Evolutionary conservation across 1,140 invertebrate genomes (phyloP), one percentile per base, ranked within the genome.

Genomic region (Listronotus bonariensis): DNA sequence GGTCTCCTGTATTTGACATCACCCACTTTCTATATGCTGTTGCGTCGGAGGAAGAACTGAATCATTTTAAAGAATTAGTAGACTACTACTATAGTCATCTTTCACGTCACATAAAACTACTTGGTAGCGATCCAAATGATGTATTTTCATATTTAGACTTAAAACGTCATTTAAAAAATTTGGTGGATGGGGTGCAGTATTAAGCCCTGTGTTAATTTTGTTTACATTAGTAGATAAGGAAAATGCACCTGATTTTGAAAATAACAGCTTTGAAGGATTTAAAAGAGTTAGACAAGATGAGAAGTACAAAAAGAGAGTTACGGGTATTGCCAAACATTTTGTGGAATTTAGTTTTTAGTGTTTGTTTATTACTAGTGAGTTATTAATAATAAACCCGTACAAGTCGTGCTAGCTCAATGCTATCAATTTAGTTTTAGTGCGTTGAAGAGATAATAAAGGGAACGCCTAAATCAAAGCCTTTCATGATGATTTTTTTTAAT

Each of bases 1-100:
- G 80, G 3, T 85, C 84, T 6, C 85, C 85, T 5, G 79, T 83
- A 0, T 80, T 80, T 1, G 85, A 86, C 60, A 65, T 87, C 41
- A 78, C 78, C 0, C 83, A 85, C 64, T 83, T 82, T 54, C 73
- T 87, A 6, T 86, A 82, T 61, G 80, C 79, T 65, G 81, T 80
- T 48, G 82, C 83, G 0, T 80, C 82, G 12, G 64, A 78, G 51
- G 68, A 79, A 6, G 78, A 85, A 36, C 74, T 84, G n/a, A 56
- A 76, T 8, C 73, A 85, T 60, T 82, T 82, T 42, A 65, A 81
- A 9, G 45, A 74, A 43, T 69, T 85, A 11, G 32, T 87, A 2
- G 65, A 84, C n/a, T 68, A 82, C 6, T 87, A 87, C 73, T 81
- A 85, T 60, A 68, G 74, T n/a, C 79, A 80, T 15, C 72, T 86